Evolutionary conservation across 2,888 invertebrate species (phyloP).

Genomic region (Amblyjoppa fuscipennis): DNA sequence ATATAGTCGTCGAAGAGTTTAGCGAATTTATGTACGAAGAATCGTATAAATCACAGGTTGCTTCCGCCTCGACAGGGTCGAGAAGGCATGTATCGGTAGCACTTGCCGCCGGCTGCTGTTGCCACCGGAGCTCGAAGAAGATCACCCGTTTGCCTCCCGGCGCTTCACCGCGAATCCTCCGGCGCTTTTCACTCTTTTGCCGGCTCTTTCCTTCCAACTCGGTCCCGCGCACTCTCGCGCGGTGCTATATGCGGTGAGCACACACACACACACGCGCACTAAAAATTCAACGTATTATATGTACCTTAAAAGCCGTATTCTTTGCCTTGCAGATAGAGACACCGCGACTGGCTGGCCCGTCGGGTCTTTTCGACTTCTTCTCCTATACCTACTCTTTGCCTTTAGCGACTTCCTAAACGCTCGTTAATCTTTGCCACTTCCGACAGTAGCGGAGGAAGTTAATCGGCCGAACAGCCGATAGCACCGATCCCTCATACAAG

Average conservation of each 20-base stretch:
- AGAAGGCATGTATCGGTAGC: constrained; percentile 56
- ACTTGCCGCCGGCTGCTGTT: constrained; percentile 33
- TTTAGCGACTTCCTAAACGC: constrained; percentile 58
- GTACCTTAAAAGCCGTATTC: background rate
- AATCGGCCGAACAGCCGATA: constrained; percentile 59
- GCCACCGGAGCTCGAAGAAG: constrained; percentile 38
- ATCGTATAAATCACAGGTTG: constrained; percentile 66
- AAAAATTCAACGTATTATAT: constrained; percentile 8
- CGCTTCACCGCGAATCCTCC: constrained; percentile 26
- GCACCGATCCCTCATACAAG: constrained; percentile 55
- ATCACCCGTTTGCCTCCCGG: constrained; percentile 42
- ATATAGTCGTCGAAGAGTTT: constrained; percentile 51
- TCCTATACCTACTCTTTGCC: constrained; percentile 4
- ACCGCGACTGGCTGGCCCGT: constrained; percentile 38
- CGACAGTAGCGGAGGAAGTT: constrained; percentile 66
- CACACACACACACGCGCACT: background rate
- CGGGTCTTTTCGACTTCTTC: constrained; percentile 39
- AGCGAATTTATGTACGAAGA: constrained; percentile 64
- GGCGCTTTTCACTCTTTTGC: constrained; percentile 24
- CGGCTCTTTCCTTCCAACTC: constrained; percentile 2
- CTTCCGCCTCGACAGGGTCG: constrained; percentile 50
- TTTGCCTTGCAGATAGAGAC: constrained; percentile 38
- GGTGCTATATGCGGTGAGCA: background rate
- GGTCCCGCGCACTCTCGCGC: background rate
- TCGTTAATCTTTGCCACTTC: constrained; percentile 66